A percentile compares a stretch with the other conserved stretches of the same genome.
These are phyloP conservation scores for Eupelmus urozonus DNA, from an alignment of 2,888 invertebrate species.

Conservation along the genomic window DNA sequence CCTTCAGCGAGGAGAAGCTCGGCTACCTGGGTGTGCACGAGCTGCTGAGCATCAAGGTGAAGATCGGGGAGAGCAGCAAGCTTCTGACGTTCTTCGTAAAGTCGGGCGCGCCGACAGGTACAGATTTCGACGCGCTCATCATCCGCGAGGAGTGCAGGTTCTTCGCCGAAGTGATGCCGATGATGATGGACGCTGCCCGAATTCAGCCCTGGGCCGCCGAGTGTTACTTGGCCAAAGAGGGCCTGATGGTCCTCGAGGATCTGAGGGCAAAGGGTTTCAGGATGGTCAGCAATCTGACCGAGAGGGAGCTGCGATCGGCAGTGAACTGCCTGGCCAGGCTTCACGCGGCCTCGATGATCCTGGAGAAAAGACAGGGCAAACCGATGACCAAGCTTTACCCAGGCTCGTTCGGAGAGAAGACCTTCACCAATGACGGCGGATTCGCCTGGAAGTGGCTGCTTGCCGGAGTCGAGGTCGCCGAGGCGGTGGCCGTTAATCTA, in stretches of 20 bases:
- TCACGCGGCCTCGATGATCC: slow-evolving; percentile 68
- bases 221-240: slow-evolving; percentile 20
- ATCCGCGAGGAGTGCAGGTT: slow-evolving; percentile 34
- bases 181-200: background rate
- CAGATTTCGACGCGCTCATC: slow-evolving; percentile 1
- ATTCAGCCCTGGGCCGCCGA: slow-evolving; percentile 18
- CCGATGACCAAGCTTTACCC: slow-evolving; percentile 10
- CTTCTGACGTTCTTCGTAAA: slow-evolving; percentile 42
- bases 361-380: slow-evolving; percentile 60
- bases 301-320: slow-evolving; percentile 63
- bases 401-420: slow-evolving; percentile 15
- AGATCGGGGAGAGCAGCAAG: background rate
- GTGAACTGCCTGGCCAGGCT: slow-evolving; percentile 65
- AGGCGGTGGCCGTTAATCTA: slow-evolving; percentile 15
- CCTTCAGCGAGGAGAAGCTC: slow-evolving; percentile 13
- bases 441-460: slow-evolving; percentile 26
- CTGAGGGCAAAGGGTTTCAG: background rate
- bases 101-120: background rate
- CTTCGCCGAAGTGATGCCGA: slow-evolving; percentile 2
- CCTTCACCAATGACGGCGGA: background rate
- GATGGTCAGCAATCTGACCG: background rate
- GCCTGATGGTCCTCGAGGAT: slow-evolving; percentile 34
- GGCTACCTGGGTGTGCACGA: slow-evolving; percentile 35
- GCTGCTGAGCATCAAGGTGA: slow-evolving; percentile 18
- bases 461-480: slow-evolving; percentile 21